Evolutionary conservation across 2,797 vertebrate genomes (phyloP), one percentile per base, ranked within the genome.

Genomic region (Cynopterus sphinx): DNA sequence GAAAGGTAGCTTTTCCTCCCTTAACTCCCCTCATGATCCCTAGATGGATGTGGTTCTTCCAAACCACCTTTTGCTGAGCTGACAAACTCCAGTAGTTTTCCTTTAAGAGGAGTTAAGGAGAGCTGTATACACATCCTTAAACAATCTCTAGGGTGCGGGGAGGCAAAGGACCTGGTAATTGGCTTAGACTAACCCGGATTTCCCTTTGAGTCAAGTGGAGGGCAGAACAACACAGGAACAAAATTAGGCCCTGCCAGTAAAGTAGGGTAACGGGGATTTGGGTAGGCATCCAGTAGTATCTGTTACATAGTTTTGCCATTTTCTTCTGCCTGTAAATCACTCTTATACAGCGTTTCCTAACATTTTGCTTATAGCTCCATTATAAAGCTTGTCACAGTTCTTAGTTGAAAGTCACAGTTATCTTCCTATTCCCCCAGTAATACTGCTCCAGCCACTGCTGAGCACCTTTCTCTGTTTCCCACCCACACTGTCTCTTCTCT

Each of bases 321-420:
- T 94, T 83, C 63, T 86, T 89, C 77, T 94, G 28, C 57, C 53
- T 96, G 1, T 90, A 71, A 94, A 84, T 87, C 53, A 82, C 41
- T 67, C 41, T 46, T 83, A 15, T 46, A 0, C 61, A 28, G 51
- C 71, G 57, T 92, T 79, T 82, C 28, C 61, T 92, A 61, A 92
- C 39, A 70, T 59, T 90, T 67, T 46, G 28, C 36, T n/a, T 87
- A 28, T 73, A 83, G 12, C 43, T 90, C 65, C 59, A 31, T 11
- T 61, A 21, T 61, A 73, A 92, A 75, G 83, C 55, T 59, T 94
- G 51, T 87, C 51, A 59, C 46, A 57, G 53, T 75, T 89, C 28
- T 7, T 77, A 53, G 55, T 59, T 92, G 36, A 19, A 71, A 94
- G 55, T 73, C 55, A 59, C 28, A 61, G 1, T 84, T 78, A 39